A percentile compares a stretch with the other conserved stretches of the same genome.
Conservation (phyloP, 2,113 vertebrate species). For the Atlantisia rogersi region DNA sequence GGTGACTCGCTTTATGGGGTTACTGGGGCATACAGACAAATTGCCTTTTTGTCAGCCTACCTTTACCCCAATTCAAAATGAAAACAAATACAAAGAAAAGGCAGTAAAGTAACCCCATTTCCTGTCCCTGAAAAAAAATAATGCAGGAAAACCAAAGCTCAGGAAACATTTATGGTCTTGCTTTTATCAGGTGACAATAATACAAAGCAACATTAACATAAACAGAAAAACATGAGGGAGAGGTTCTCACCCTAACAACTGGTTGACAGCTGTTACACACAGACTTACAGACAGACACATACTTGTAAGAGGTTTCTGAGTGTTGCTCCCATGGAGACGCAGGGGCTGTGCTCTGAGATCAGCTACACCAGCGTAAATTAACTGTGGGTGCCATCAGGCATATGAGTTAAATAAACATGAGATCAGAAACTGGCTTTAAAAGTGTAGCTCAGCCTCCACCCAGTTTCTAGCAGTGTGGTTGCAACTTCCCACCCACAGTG, state of each 20-base stretch:
- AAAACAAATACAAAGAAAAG: not conserved
- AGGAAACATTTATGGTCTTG: not conserved
- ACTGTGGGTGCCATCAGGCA: not conserved
- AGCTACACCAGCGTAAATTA: not conserved
- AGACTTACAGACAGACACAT: not conserved
- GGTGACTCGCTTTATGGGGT: not conserved
- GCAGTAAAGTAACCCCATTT: not conserved
- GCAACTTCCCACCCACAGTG: constrained; percentile 45
- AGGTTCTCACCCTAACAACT: not conserved
- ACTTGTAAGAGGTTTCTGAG: not conserved
- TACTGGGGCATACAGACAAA: not conserved
- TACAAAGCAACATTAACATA: not conserved
- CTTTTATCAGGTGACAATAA: not conserved
- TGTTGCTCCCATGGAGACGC: not conserved
- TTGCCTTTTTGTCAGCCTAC: not conserved
- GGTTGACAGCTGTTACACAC: not conserved
- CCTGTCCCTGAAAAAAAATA: not conserved
- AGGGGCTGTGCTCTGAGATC: not conserved
- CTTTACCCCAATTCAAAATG: not conserved
- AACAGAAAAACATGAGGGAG: not conserved
- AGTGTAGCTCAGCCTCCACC: constrained; percentile 29
- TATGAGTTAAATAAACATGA: constrained; percentile 36
- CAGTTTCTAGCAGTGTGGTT: not conserved
- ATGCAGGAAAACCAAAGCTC: not conserved
- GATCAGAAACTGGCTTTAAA: constrained; percentile 54